Percentiles rank a stretch among this genome's conserved stretches.
Conservation (phyloP, 2,113 vertebrate species). For the Vireo altiloquus region DNA sequence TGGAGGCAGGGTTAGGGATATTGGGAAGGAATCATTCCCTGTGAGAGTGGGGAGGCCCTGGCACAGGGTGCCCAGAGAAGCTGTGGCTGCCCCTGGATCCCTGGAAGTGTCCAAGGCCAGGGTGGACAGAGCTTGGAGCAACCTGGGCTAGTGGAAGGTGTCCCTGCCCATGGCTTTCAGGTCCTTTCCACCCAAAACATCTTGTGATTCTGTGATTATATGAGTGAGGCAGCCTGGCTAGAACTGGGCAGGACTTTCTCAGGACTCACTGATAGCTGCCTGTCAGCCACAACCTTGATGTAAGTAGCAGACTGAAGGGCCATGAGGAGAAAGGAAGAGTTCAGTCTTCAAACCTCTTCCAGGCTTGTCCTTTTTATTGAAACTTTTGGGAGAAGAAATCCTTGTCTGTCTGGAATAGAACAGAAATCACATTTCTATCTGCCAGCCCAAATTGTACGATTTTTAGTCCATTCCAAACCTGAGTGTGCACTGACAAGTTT, state of each 20-base stretch:
- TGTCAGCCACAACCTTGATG: neutral
- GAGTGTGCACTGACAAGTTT: neutral
- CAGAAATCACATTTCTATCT: neutral
- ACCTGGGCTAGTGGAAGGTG: fast-evolving
- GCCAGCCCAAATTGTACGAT: fast-evolving
- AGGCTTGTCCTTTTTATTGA: neutral
- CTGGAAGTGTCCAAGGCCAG: neutral
- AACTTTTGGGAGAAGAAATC: neutral
- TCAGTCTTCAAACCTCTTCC: neutral
- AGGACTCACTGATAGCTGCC: neutral
- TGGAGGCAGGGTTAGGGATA: fast-evolving
- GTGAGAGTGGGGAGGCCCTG: fast-evolving
- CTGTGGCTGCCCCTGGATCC: neutral
- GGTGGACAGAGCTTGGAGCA: fast-evolving
- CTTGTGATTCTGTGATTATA: neutral
- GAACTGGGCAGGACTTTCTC: neutral
- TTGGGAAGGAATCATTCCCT: fast-evolving
- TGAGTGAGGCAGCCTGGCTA: neutral
- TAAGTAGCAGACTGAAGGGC: neutral
- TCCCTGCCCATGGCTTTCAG: neutral
- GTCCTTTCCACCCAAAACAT: neutral
- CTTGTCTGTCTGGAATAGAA: neutral
- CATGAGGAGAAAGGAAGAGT: neutral
- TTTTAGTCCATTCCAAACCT: neutral
- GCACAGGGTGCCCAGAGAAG: neutral